Evolutionary conservation across 1,140 invertebrate genomes (phyloP).

Genomic region (Drosophila eugracilis): DNA sequence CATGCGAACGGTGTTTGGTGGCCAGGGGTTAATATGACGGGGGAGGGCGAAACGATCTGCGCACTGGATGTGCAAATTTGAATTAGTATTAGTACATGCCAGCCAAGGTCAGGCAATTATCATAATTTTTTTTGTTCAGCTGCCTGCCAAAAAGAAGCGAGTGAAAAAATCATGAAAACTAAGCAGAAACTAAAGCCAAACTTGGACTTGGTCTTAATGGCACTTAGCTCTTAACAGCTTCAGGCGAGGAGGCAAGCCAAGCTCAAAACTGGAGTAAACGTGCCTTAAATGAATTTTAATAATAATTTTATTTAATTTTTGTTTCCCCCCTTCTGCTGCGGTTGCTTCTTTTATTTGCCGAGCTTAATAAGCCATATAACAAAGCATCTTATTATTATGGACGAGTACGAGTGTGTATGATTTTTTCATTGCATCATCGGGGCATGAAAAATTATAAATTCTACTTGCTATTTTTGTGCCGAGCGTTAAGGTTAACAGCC

Average conservation of each 20-base stretch:
- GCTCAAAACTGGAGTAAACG: conserved; percentile 79
- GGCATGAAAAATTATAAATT: conserved; percentile 72
- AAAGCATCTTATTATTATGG: conserved; percentile 58
- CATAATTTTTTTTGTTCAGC: conserved; percentile 76
- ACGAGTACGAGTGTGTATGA: conserved; percentile 27
- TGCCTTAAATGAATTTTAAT: conserved; percentile 72
- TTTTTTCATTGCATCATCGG: conserved; percentile 71
- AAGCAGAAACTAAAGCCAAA: conserved; percentile 35
- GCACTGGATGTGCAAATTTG: conserved; percentile 71
- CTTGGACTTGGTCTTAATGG: conserved; percentile 49
- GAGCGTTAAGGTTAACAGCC: conserved; percentile 75
- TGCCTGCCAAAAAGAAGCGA: conserved; percentile 47
- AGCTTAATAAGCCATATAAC: conserved; percentile 57
- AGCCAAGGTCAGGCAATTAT: conserved; percentile 80
- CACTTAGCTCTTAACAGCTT: conserved; percentile 46
- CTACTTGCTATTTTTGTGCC: conserved; percentile 78
- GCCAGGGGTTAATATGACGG: conserved; percentile 2
- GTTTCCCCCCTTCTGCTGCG: conserved; percentile 10
- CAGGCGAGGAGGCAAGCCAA: conserved; percentile 21
- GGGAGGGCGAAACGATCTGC: conserved; percentile 11
- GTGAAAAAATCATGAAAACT: conserved; percentile 38
- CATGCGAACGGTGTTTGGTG: conserved; percentile 51
- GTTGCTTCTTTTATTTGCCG: conserved; percentile 13
- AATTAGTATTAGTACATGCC: conserved; percentile 70
- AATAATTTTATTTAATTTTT: conserved; percentile 55